Conservation (phyloP, 2,797 vertebrate genomes). For the Oophaga sylvatica region DNA sequence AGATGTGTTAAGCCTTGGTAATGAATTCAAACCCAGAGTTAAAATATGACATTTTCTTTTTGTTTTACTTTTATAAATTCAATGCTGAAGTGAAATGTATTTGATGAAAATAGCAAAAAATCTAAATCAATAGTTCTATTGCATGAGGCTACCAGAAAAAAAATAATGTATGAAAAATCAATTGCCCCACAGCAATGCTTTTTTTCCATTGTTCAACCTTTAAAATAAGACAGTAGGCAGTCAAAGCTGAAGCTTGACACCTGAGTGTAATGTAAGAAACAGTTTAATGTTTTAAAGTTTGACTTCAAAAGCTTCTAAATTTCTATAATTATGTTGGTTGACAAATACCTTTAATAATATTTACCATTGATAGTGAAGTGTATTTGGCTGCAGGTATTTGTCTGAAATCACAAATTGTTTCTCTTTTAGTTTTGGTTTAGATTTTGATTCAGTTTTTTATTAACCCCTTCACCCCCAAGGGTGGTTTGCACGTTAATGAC, state of each 20-base stretch:
- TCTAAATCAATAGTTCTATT: slow-evolving; percentile 51
- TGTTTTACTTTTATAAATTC: slow-evolving; percentile 10
- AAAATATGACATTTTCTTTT: slow-evolving; percentile 30
- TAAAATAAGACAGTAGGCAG: slow-evolving; percentile 53
- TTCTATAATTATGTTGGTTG: slow-evolving; percentile 20
- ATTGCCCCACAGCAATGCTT: slow-evolving; percentile 50
- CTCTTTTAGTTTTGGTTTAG: too few species aligned
- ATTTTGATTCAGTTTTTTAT: too few species aligned
- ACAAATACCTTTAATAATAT: not conserved
- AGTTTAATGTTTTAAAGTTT: slow-evolving; percentile 35
- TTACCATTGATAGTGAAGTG: not conserved
- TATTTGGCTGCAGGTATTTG: not conserved
- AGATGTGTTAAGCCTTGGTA: not conserved
- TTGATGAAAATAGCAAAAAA: slow-evolving; percentile 48
- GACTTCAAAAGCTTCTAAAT: slow-evolving; percentile 23
- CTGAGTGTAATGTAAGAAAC: slow-evolving; percentile 11
- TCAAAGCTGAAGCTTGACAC: slow-evolving; percentile 48
- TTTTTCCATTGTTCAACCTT: slow-evolving; percentile 54
- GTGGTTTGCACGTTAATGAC: too few species aligned
- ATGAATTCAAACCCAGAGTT: slow-evolving; percentile 18
- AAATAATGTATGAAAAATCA: slow-evolving; percentile 58
- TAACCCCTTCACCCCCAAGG: too few species aligned
- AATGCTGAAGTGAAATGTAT: slow-evolving; percentile 24
- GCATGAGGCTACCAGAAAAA: slow-evolving; percentile 45
- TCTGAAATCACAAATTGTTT: too few species aligned